Evolutionary conservation across 2,888 invertebrate genomes (phyloP).

Genomic region (Aethes cnicana): DNA sequence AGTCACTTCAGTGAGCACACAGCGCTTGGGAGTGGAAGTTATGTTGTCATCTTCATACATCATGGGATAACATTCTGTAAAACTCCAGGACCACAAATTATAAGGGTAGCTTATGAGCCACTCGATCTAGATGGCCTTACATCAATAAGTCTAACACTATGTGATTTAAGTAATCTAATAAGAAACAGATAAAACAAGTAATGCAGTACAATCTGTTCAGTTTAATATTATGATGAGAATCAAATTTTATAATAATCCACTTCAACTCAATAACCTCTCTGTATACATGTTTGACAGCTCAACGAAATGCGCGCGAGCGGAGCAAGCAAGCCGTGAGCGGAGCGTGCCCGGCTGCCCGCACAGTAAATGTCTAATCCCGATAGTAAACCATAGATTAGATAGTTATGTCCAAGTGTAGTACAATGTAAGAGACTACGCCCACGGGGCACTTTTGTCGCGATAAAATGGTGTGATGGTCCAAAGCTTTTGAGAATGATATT

Average conservation of each 20-base stretch:
- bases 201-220: conserved; percentile 13
- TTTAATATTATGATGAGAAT: conserved; percentile 26
- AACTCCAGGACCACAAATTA: conserved; percentile 62
- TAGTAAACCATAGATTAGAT: too few relatives aligned
- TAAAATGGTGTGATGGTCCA: too few relatives aligned
- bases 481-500: too few relatives aligned
- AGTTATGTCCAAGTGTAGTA: too few relatives aligned
- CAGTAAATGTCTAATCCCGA: too few relatives aligned
- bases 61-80: conserved; percentile 76
- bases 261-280: conserved; percentile 60
- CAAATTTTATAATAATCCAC: conserved; percentile 38
- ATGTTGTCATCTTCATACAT: conserved; percentile 81
- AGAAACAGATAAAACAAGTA: conserved; percentile 3
- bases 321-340: too few relatives aligned
- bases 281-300: conserved; percentile 74
- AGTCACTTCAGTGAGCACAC: conserved; percentile 80
- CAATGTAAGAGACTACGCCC: too few relatives aligned
- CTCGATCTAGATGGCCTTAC: conserved; percentile 59
- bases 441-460: too few relatives aligned
- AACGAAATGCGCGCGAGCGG: conserved; percentile 69
- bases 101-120: conserved; percentile 69
- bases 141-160: conserved; percentile 41
- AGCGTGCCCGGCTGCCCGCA: conserved; percentile 27
- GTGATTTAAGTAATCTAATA: conserved; percentile 25
- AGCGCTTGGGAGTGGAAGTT: conserved; percentile 78